These are phyloP conservation scores for Polyergus mexicanus DNA, from an alignment of 1,140 invertebrate species.

Conservation along the genomic window DNA sequence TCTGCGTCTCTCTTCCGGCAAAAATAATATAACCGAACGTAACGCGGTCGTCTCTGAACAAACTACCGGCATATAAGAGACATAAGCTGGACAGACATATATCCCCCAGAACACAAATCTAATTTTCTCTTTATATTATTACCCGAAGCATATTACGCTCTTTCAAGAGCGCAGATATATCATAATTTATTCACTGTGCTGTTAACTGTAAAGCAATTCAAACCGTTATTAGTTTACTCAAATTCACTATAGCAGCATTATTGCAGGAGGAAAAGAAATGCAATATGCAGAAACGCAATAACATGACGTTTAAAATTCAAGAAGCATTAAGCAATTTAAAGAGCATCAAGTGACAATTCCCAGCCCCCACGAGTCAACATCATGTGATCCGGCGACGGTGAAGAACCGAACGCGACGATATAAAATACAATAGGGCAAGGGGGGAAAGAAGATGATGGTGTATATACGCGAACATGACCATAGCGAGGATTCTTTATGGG, in stretches of 20 bases:
- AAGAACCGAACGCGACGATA: constrained; percentile 19
- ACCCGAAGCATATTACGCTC: background rate
- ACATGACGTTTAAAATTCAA: constrained; percentile 14
- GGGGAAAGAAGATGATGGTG: background rate
- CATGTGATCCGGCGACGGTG: background rate
- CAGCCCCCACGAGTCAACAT: background rate
- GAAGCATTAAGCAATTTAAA: background rate
- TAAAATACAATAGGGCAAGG: constrained; percentile 30
- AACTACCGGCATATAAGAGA: constrained; percentile 15
- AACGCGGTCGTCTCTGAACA: constrained; percentile 10
- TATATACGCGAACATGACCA: constrained; percentile 39
- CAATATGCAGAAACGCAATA: background rate
- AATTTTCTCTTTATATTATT: background rate
- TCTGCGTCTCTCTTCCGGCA: background rate
- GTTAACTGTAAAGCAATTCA: background rate
- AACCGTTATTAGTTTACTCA: background rate
- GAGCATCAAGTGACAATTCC: background rate
- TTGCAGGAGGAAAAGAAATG: background rate
- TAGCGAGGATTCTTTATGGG: constrained; percentile 80
- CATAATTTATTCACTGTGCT: background rate
- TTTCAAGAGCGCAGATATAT: background rate
- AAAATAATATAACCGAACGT: constrained; percentile 49
- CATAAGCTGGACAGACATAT: background rate
- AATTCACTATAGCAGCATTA: background rate
- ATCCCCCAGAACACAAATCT: background rate